Evolutionary conservation across 2,888 invertebrate species (phyloP).

Genomic region (Deilephila elpenor): DNA sequence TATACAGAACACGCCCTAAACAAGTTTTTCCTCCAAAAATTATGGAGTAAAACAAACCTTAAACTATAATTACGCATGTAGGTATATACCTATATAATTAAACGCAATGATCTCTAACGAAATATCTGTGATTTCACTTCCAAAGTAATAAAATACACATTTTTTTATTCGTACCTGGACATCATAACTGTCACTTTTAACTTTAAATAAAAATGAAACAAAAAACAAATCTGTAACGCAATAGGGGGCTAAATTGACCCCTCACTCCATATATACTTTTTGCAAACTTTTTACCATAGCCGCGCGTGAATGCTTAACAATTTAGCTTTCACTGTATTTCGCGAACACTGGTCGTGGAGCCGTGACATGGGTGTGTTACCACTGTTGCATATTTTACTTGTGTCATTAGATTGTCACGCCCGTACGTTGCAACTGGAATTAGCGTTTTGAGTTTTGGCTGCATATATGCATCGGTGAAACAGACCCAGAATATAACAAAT

Average conservation of each 20-base stretch:
- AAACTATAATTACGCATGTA: no score
- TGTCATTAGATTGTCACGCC: neutral
- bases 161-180: no score
- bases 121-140: neutral
- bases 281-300: no score
- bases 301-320: neutral
- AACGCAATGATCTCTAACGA: neutral
- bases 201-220: neutral
- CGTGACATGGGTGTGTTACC: neutral
- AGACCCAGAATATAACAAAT: no score
- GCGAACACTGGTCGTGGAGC: neutral
- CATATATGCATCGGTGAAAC: neutral
- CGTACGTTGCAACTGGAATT: neutral
- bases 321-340: neutral
- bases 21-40: no score
- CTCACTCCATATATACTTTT: no score
- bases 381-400: neutral
- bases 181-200: no score
- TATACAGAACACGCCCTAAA: no score
- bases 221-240: neutral
- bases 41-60: no score
- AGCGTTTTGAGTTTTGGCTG: neutral
- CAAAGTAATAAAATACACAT: no score
- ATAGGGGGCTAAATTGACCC: neutral
- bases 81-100: no score